A percentile compares a stretch with the other conserved stretches of the same genome.
Evolutionary conservation across 2,113 vertebrate species (phyloP).

Genomic region (Mastomys coucha): DNA sequence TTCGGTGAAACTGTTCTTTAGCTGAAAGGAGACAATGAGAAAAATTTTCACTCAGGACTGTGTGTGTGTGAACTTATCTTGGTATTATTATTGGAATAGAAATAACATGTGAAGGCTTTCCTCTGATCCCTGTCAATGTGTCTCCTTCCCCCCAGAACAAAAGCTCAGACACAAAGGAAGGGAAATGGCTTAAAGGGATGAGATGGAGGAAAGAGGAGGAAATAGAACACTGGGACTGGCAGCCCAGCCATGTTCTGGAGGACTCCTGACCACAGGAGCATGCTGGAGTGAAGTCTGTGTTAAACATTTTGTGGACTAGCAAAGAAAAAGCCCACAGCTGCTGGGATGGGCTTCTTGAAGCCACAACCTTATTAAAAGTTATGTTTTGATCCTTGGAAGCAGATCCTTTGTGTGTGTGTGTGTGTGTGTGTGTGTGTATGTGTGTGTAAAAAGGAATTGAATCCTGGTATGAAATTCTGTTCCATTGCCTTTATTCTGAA

Average conservation of each 20-base stretch:
- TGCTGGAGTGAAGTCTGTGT: not conserved
- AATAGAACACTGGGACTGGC: constrained; percentile 10
- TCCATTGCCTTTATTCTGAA: constrained; percentile 60
- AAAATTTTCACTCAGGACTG: constrained; percentile 51
- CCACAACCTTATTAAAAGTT: constrained; percentile 50
- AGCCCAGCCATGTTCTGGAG: not conserved
- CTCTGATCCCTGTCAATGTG: constrained; percentile 75
- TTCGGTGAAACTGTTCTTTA: constrained; percentile 73
- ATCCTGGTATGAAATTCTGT: constrained; percentile 57
- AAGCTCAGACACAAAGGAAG: constrained; percentile 82
- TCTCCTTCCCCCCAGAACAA: constrained; percentile 78
- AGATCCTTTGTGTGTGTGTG: not conserved
- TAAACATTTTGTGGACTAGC: not conserved
- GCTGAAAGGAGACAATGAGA: constrained; percentile 70
- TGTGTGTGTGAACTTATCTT: constrained; percentile 29
- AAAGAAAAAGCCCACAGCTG: not conserved
- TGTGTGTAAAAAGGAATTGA: not conserved
- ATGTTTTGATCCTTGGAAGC: constrained; percentile 52
- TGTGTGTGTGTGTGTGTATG: no score
- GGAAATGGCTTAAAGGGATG: constrained; percentile 73
- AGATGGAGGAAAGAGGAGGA: constrained; percentile 50
- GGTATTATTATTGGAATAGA: constrained; percentile 72
- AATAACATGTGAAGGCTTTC: constrained; percentile 73
- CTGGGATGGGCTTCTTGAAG: not conserved
- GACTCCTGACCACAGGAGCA: not conserved